Evolutionary conservation across 35 echinoderm and acorn worm species (phyloP).

Genomic region (Lytechinus variegatus): DNA sequence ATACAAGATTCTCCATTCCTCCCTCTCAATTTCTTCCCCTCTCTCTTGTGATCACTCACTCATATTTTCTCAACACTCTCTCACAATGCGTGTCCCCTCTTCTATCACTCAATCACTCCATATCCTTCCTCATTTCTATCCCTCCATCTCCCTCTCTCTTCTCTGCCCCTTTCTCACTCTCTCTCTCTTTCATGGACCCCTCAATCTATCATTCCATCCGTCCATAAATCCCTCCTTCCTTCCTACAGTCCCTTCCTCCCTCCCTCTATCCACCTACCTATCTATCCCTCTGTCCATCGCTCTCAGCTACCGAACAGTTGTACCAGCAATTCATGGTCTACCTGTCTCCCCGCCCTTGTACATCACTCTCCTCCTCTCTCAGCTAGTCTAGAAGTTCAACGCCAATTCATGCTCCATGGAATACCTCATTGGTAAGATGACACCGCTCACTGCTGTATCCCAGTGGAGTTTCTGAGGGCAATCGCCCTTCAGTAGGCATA

Average conservation of each 20-base stretch:
- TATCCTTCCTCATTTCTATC: too few relatives aligned
- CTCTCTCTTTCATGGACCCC: not conserved
- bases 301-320: not conserved
- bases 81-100: too few relatives aligned
- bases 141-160: too few relatives aligned
- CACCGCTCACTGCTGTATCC: not conserved
- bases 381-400: not conserved
- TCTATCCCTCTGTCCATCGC: not conserved
- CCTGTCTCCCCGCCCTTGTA: not conserved
- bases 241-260: not conserved
- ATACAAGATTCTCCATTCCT: not conserved
- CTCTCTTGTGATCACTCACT: not conserved
- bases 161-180: not conserved
- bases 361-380: not conserved
- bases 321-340: not conserved
- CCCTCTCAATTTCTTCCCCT: not conserved
- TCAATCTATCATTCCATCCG: not conserved
- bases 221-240: not conserved
- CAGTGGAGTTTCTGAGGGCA: not conserved
- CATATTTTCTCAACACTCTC: not conserved
- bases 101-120: too few relatives aligned
- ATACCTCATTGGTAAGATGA: not conserved
- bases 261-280: not conserved
- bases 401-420: not conserved
- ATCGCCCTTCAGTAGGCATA: not conserved